Base-by-base conservation (phyloP, 2,113 vertebrate genomes). In the Campylorhamphus procurvoides region DNA sequence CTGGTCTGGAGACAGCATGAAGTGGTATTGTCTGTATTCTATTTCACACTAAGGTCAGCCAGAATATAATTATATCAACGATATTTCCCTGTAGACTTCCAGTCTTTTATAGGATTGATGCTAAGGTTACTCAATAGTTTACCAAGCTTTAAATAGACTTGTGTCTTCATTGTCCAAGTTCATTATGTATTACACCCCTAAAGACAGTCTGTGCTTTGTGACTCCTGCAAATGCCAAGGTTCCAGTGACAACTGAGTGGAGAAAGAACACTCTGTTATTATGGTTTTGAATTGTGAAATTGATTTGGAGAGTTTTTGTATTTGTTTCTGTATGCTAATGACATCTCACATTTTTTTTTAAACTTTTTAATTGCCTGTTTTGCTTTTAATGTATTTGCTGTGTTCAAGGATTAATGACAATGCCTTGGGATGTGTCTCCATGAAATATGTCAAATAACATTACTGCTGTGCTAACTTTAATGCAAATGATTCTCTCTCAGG, bases 81-180 rank as follows among this genome's bases (percentile, higher is more conserved):
- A 74, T 81, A 90, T 73, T 94, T 94, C 91, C 93, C 84, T 90
- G 39, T 73, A 91, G 92, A 82, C 81, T 90, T 94, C 37, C 55
- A 64, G 52, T 39, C 42, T 93, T 95, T 96, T 76, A 60, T 77
- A 87, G 55, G 59, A 95, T 87, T 67, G 75, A 88, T 75, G 66
- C 77, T 76, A 94, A 94, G 40, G 55, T 95, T 97, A 94, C 71
- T 81, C 91, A 84, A 82, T 74, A 89, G 75, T 76, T 96, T 93
- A 95, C 76, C 27, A 93, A 79, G 63, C 84, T 93, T 94, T 94
- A 95, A 78, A 74, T 82, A 85, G 40, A 72, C 74, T 84, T 17
- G 19, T 59, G 39, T 71, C 94, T 95, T 85, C 93, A 87, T 87
- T 89, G 84, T 89, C 35, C 55, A 63, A 92, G 62, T 92, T 93